Evolutionary conservation across 2,888 invertebrate species (phyloP), one percentile per base, ranked within the genome.

Genomic region (Protophormia terraenovae): DNA sequence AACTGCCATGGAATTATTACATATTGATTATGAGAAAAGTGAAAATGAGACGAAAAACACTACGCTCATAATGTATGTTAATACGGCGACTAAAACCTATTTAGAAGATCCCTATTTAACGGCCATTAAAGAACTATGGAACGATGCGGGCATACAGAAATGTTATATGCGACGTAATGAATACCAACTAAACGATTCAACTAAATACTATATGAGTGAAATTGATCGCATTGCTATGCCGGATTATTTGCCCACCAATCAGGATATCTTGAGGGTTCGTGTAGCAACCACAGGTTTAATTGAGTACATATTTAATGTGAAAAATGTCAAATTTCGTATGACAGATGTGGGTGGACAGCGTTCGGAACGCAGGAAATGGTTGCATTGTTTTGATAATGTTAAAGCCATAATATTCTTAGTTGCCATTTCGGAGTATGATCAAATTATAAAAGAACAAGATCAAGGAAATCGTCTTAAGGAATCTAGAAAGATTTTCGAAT

Each of bases 381-480:
- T 82, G 50, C 69, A 79, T 45, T 78, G 78, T 14, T 86, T 86
- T 14, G 81, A 79, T 41, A 71, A 78, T 22, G 78, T 81, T 8
- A 84, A 66, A 12, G 82, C 98, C 93, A 98, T 99, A 94, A 98
- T 99, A 95, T 99, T 99, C 95, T 96, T 99, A 95, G 98, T 98
- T 94, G 98, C 98, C 93, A 79, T 85, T 95, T 98, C 98, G 95
- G 97, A 97, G 95, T 97, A 97, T 94, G 97, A 97, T 95, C 97
- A 97, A 95, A 97, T 98, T 94, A 95, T 99, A 93, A 98, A 98
- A 93, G 98, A 99, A 95, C 98, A 98, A 88, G 98, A 98, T 93
- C 94, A 94, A 55, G 94, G 97, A 98, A 99, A 99, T 94, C 98
- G 99, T 94, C 98, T 99, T 98, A 98, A 98, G 93, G 99, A 99